Conservation (phyloP, 2,888 invertebrate genomes). For the Acheta domesticus region DNA sequence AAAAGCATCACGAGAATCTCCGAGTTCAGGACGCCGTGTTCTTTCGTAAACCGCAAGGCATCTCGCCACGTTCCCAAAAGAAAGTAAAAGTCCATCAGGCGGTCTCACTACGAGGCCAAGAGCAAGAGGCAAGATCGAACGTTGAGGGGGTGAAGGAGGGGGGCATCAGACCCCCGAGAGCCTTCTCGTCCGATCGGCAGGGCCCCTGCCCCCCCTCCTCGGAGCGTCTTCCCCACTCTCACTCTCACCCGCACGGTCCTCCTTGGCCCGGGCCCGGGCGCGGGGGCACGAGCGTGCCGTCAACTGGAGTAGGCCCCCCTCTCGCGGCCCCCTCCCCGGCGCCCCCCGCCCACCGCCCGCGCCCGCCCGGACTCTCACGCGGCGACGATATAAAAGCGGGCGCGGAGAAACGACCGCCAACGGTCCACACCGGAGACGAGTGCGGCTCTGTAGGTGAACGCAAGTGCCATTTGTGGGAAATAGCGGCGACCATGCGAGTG, state of each 20-base stretch:
- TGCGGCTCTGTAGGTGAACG: neutral
- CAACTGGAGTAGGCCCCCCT: neutral
- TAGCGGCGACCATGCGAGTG: constrained; percentile 27
- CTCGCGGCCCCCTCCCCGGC: neutral
- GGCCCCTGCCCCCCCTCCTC: neutral
- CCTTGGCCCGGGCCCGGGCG: neutral
- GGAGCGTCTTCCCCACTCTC: neutral
- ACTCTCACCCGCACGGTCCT: neutral
- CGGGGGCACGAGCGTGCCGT: constrained; percentile 11
- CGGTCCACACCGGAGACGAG: constrained; percentile 18
- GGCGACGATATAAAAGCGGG: neutral
- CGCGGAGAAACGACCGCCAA: neutral
- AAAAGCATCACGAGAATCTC: no score
- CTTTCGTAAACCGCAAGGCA: no score
- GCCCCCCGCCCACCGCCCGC: neutral
- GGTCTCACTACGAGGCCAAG: no score
- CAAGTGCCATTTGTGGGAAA: constrained; percentile 7
- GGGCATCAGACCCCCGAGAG: no score
- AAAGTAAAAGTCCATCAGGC: no score
- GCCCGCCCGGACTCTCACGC: neutral
- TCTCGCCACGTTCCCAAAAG: no score
- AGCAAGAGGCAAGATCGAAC: no score
- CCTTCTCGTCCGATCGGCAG: no score
- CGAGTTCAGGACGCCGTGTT: no score
- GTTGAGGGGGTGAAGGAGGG: no score